Base-by-base conservation (phyloP, 2,888 invertebrate genomes). In the Palloptera scutellata region DNA sequence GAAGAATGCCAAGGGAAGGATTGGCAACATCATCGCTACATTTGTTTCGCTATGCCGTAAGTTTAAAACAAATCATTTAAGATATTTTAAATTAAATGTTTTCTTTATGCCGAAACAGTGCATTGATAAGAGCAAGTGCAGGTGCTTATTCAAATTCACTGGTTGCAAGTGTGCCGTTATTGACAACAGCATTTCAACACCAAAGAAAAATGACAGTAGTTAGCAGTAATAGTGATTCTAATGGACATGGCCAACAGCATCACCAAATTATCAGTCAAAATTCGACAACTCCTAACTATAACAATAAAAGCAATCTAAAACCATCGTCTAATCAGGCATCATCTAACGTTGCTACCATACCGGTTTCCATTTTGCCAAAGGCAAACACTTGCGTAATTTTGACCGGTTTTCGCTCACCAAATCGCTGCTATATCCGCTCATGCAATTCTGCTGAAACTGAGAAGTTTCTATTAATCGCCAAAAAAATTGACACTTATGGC, bases 41-140 rank as follows among this genome's bases (percentile, higher is more conserved):
- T 79, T 41, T 79, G 78, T 54, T 75, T 79, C 42, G 72, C 72
- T 6, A 72, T 77, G 70, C 78, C 78, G 76, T 77, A 74, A 76
- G 73, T 70, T 42, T n/a, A 19, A 15, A 12, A 42, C 5, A 11
- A 13, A 8, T 13, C 17, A 9, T 59, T 11, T 17, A 2, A 13
- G 1, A 3, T 11, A 20, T 19, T 19, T 5, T 19, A 11, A 53
- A 20, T 19, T 30, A 30, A 4, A 30, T 30, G n/a, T 20, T n/a
- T 61, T 40, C 13, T n/a, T 6, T 48, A 10, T n/a, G 19, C 17
- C 5, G 6, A 11, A 51, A 52, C 42, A 57, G 64, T 17, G 17
- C 51, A n/a, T 52, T 58, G 45, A 55, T 55, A 6, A n/a, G 54
- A 17, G 40, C 15, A 20, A 11, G 30, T 30, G 20, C 48, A 20